Evolutionary conservation across 2,888 invertebrate species (phyloP).

Genomic region (Tetragonula carbonaria): DNA sequence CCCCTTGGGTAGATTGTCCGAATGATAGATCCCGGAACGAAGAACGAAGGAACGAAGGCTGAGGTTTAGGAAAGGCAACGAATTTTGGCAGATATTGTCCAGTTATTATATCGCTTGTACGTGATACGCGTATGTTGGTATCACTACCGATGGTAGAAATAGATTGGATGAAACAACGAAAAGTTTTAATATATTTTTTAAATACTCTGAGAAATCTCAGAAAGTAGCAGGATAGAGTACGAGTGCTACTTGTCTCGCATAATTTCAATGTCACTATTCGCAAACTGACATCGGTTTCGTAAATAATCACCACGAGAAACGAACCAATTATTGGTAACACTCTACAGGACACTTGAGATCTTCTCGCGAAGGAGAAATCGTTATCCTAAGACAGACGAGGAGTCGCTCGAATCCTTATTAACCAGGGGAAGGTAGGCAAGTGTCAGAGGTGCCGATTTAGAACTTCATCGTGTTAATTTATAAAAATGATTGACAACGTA

Average conservation of each 20-base stretch:
- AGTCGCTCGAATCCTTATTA: background rate
- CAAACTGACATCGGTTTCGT: background rate
- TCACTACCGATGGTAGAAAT: background rate
- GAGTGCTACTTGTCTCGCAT: background rate
- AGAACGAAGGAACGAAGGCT: constrained; percentile 41
- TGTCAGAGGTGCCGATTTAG: background rate
- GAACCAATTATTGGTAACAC: background rate
- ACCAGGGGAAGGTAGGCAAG: background rate
- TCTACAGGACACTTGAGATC: background rate
- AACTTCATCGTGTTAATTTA: background rate
- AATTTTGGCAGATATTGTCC: constrained; percentile 44
- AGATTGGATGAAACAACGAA: background rate
- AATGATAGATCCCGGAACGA: constrained; percentile 49
- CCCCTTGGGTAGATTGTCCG: constrained; percentile 48
- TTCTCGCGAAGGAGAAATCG: background rate
- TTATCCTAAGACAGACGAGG: background rate
- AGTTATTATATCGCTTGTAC: constrained; percentile 72
- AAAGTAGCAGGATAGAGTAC: no score
- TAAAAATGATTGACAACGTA: no score
- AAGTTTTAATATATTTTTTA: no score
- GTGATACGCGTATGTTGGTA: constrained; percentile 58
- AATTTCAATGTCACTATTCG: background rate
- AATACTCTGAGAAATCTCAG: no score
- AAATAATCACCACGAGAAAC: background rate
- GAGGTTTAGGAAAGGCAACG: constrained; percentile 53